phyloP scores from a whole-genome alignment of 2,888 invertebrate species.

The Tridacna crocea region DNA sequence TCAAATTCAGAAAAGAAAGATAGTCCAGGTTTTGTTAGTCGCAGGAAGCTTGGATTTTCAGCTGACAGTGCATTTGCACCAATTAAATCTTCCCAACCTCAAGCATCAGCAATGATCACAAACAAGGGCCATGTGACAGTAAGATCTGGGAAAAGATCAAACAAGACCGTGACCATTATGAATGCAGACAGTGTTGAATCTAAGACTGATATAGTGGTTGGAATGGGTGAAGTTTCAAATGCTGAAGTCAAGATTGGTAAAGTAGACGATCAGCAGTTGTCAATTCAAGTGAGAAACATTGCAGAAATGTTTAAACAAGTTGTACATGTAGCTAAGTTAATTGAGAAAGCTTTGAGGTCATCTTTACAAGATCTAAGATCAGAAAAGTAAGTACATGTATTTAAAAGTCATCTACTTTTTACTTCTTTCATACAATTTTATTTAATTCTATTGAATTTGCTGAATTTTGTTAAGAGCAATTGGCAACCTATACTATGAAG shows the following conservation, averaged over 20 bases:
- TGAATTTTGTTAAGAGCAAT: background rate
- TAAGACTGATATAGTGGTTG: background rate
- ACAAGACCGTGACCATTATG: background rate
- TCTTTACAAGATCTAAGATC: slow-evolving; percentile 66
- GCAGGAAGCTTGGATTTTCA: slow-evolving; percentile 57
- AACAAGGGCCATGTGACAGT: background rate
- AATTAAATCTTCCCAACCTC: slow-evolving; percentile 39
- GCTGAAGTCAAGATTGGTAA: no score
- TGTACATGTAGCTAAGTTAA: slow-evolving; percentile 57
- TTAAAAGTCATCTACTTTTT: no score
- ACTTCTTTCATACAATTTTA: no score
- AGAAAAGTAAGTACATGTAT: slow-evolving; percentile 68
- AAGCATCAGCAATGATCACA: background rate
- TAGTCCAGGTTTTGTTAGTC: slow-evolving; percentile 35
- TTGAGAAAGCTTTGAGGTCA: slow-evolving; percentile 69
- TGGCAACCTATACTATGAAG: background rate
- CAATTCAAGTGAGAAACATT: slow-evolving; percentile 48
- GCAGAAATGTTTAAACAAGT: slow-evolving; percentile 60
- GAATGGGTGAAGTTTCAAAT: no score
- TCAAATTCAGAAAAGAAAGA: slow-evolving; percentile 4
- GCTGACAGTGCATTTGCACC: slow-evolving; percentile 66
- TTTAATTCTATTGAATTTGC: no score
- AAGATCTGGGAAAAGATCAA: background rate
- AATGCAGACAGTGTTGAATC: background rate
- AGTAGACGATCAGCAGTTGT: slow-evolving; percentile 2